Evolutionary conservation across 2,888 invertebrate species (phyloP), one percentile per base, ranked within the genome.

Genomic region (Calameuta filiformis): DNA sequence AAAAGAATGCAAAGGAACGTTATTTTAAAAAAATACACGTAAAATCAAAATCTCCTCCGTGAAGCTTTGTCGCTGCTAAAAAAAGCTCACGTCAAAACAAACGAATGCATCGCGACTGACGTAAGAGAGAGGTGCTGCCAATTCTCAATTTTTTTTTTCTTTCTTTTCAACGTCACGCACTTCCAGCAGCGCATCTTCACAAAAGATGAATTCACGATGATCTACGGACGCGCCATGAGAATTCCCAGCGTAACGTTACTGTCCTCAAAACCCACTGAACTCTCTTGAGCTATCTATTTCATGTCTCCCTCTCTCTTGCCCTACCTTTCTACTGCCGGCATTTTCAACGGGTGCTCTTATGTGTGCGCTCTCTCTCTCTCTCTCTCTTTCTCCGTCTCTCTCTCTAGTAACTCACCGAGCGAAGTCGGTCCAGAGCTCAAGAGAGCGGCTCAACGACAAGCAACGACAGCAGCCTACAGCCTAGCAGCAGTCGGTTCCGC

Each of bases 251-350:
- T 83, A 83, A 80, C 83, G 80, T 79, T 79, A 73, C 76, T 86
- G 87, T 87, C 87, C 87, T 87, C 87, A 82, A 88, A 87, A 88
- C 88, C 88, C 82, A 87, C 84, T 88, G 81, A 88, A 87, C 85
- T 85, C 84, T 80, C 83, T 69, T 69, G 31, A 12, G 31, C 69
- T 69, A 30, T 33, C 69, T 30, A 6, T 33, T 15, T 40, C 30
- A 6, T n/a, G 40, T 79, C 81, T 79, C 81, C 33, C 56, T 73
- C 77, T 73, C 76, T 79, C 76, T 31, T 73, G 77, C 37, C 56
- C 74, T 76, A 73, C 78, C 73, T 76, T n/a, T 40, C 31, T 33
- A 15, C 6, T 68, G 56, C 56, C 75, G 69, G 68, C 69, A 73
- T 12, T 56, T 73, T 76, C 69, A 11, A 37, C 77, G 40, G 31